Evolutionary conservation across 2,888 invertebrate species (phyloP), one percentile per base, ranked within the genome.

Genomic region (Thymelicus lineola): DNA sequence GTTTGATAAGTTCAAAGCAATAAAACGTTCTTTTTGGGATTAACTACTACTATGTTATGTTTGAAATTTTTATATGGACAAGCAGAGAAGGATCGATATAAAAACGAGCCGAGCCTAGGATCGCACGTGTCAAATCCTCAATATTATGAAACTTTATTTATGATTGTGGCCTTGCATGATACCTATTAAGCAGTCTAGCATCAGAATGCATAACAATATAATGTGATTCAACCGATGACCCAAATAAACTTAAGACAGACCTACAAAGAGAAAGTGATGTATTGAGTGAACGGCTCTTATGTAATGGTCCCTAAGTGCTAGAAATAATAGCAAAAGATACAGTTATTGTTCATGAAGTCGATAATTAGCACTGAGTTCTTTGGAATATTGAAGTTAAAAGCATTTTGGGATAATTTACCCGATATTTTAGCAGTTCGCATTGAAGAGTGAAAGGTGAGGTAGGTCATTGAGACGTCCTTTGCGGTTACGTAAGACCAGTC

Each of bases 211-310:
- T 83, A 86, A 81, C 80, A 80, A 82, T 79, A 74, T 76, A 75
- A 66, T 81, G 83, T 87, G 90, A 89, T 82, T 87, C 86, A 86
- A 88, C 75, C 73, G 77, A 76, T 82, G 86, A 84, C 88, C 87
- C 82, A 86, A 88, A 90, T 87, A 84, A 81, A 80, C 78, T 74
- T 77, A 79, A 77, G 80, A 78, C 82, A 83, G 84, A 86, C 88
- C 86, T 84, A 79, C 77, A 80, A 82, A 84, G 90, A 91, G 92
- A 92, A 92, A 92, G 92, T 91, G 90, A 90, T 89, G 88, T 85
- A 87, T 90, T 80, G 86, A 78, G 82, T 77, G 82, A 80, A 80
- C 79, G 81, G 80, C 79, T 77, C 76, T 91, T 89, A 86, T 82
- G 85, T 79, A 90, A 92, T 80, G 75, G 78, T 72, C 76, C 71